A percentile compares a stretch with the other conserved stretches of the same genome.
Conservation (phyloP, 1,140 invertebrate species). For the Oedothorax gibbosus region DNA sequence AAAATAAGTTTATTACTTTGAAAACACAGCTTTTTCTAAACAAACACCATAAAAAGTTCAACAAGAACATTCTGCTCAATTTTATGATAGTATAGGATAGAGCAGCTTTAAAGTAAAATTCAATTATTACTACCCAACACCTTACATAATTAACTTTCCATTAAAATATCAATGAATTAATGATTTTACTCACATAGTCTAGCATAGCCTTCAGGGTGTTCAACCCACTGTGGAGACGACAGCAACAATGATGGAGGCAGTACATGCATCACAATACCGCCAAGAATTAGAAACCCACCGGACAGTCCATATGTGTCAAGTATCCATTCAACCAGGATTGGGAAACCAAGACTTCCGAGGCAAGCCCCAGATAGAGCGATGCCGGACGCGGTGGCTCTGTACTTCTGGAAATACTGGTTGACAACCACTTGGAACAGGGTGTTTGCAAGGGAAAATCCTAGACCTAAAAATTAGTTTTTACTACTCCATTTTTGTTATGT, state of each 20-base stretch:
- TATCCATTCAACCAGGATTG: slow-evolving; percentile 65
- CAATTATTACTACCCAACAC: too few species aligned
- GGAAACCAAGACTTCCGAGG: slow-evolving; percentile 67
- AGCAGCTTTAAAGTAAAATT: too few species aligned
- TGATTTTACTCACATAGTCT: slow-evolving; percentile 9
- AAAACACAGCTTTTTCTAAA: too few species aligned
- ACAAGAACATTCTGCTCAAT: too few species aligned
- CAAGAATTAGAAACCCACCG: slow-evolving; percentile 76
- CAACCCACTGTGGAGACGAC: slow-evolving; percentile 70
- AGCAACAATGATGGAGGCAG: slow-evolving; percentile 83
- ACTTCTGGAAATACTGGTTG: slow-evolving; percentile 56
- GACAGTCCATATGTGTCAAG: slow-evolving; percentile 54
- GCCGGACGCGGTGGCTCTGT: slow-evolving; percentile 43
- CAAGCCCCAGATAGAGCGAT: slow-evolving; percentile 67
- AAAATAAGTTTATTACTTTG: too few species aligned
- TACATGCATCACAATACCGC: slow-evolving; percentile 83
- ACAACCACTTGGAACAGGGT: slow-evolving; percentile 59
- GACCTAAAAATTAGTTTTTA: not conserved
- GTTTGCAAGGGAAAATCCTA: slow-evolving; percentile 40
- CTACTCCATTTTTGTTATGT: too few species aligned
- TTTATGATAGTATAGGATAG: too few species aligned
- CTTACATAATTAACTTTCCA: too few species aligned
- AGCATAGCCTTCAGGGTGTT: slow-evolving; percentile 15
- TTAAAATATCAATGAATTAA: too few species aligned
- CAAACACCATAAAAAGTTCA: too few species aligned